Percentiles rank a stretch among this genome's conserved stretches.
phyloP scores from a whole-genome alignment of 2,888 invertebrate genomes.

The Chelonus formosanus region DNA sequence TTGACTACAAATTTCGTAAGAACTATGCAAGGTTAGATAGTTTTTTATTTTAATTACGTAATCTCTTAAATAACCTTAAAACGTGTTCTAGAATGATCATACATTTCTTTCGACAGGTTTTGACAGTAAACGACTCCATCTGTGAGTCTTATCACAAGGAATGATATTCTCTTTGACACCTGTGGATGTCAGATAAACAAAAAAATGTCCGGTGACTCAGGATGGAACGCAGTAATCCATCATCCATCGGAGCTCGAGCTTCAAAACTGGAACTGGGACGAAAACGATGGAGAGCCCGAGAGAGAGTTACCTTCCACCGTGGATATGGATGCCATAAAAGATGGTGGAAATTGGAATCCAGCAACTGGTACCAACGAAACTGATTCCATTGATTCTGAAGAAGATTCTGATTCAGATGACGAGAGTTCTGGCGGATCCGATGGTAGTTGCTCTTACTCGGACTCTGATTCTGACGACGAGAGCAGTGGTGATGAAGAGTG shows the following conservation, averaged over 20 bases:
- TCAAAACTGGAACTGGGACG: slow-evolving; percentile 64
- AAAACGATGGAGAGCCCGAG: slow-evolving; percentile 71
- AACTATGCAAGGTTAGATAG: slow-evolving; percentile 26
- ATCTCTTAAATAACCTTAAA: not conserved
- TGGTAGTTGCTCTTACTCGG: slow-evolving; percentile 63
- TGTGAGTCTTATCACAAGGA: slow-evolving; percentile 42
- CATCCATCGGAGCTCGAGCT: slow-evolving; percentile 67
- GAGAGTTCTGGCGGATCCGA: slow-evolving; percentile 64
- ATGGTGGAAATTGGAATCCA: slow-evolving; percentile 64
- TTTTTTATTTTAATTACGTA: not conserved
- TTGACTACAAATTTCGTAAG: slow-evolving; percentile 13
- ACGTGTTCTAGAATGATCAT: not conserved
- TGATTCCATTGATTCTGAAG: slow-evolving; percentile 64
- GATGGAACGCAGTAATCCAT: slow-evolving; percentile 70
- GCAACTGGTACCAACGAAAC: slow-evolving; percentile 59
- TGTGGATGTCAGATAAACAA: slow-evolving; percentile 55
- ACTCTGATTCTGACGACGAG: slow-evolving; percentile 63
- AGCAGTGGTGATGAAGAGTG: slow-evolving; percentile 54
- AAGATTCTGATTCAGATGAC: slow-evolving; percentile 65
- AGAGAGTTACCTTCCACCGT: slow-evolving; percentile 72
- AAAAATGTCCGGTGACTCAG: slow-evolving; percentile 64
- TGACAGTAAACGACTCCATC: not conserved
- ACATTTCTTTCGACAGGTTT: slow-evolving; percentile 4
- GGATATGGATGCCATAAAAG: slow-evolving; percentile 74
- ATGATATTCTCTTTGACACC: slow-evolving; percentile 51